Base-by-base conservation (phyloP, 2,113 vertebrate species). In the Notothenia coriiceps region DNA sequence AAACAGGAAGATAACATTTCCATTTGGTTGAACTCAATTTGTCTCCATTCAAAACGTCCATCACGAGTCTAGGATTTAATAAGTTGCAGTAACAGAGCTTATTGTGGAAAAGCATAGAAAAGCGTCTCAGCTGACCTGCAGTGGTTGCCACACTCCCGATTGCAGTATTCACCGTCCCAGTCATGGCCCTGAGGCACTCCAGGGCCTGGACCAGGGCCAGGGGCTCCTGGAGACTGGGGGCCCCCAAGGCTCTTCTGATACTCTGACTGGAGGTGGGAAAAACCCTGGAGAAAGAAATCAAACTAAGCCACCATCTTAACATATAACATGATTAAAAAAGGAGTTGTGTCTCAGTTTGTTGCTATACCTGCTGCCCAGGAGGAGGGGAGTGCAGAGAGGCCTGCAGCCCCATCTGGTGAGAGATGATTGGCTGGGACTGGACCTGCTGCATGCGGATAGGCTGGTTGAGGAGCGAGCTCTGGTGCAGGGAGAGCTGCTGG, bases 401-500 rank as follows among this genome's bases (percentile, higher is more conserved):
- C 96, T 98, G 98, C 89, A 99, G 96, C 77, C 97, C 97, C 97
- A 99, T 98, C 94, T 98, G 93, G 78, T 98, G 96, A 86, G 96
- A 95, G 92, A 98, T 96, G 95, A 98, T 97, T 83, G 97, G 95
- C 92, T 98, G 97, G 90, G 98, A 97, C 81, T 97, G 95, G 86
- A 96, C 97, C 87, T 98, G 97, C 93, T 97, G 97, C 98, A 99
- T 98, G 95, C 96, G 96, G 94, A 99, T 96, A 65, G 97, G 95
- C 52, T 98, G 97, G 90, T 96, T 96, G 94, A 99, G 97, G 69
- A 99, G 96, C 82, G 97, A 93, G 91, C 96, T 96, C 96, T 99
- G 98, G 88, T 96, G 96, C 95, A 98, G 94, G 70, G 98, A 96
- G 83, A 99, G 96, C 95, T 99, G 98, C 95, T 98, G 98, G 95